Evolutionary conservation across 2,888 invertebrate species (phyloP), one percentile per base, ranked within the genome.

Genomic region (Galerucella pusilla): DNA sequence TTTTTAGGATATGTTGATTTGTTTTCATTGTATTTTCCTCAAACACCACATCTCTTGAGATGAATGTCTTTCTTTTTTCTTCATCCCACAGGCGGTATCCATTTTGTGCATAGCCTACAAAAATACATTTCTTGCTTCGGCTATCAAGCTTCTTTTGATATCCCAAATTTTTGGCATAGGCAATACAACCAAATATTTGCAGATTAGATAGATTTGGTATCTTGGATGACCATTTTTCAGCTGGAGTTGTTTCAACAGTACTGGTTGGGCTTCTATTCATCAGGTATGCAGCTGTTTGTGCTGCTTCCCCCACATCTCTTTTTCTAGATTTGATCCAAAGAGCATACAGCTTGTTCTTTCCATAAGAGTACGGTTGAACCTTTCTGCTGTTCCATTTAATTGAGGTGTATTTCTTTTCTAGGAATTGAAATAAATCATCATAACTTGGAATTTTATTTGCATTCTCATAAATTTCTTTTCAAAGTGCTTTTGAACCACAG

Each of bases 161-260:
- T 35, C 35, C 35, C 35, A 35, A 7, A 35, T 35, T 35, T 35
- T 35, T 20, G n/a, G 20, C 57, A 35, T 35, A 35, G 20, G 28
- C 63, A 63, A n/a, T 12, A 35, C 14, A 49, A 12, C 42, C 67
- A 46, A 67, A 67, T 11, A 67, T 42, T n/a, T 14, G 16, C 28
- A 67, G 46, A 16, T 20, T 67, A 45, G 67, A 67, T 16, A 67
- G 46, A 67, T 63, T n/a, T 20, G 28, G 63, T 42, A 11, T 63
- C 10, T 11, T 14, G n/a, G 20, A 16, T 14, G 25, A 20, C 63
- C 28, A 28, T 25, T 42, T 42, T 7, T 63, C 63, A 25, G n/a
- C 63, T 63, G 28, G 63, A 2, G 28, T 25, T 14, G 12, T 25
- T 3, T 63, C 42, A 2, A 11, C 28, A 14, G 63, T 14, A 20